A percentile compares a stretch with the other conserved stretches of the same genome.
Conservation (phyloP, 2,888 invertebrate species). For the Lithophane ornitopus region DNA sequence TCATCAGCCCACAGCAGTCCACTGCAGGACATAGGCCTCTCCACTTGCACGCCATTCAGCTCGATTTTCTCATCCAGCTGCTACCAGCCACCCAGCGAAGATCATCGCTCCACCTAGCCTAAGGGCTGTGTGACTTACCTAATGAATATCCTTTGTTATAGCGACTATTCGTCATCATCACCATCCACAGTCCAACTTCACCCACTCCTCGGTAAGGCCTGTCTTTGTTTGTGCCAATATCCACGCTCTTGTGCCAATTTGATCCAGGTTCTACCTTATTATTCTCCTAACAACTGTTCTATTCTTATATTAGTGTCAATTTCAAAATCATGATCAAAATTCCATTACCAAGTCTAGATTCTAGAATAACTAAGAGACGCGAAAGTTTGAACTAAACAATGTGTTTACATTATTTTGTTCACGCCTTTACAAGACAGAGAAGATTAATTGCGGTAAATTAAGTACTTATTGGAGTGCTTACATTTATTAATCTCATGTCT, state of each 20-base stretch:
- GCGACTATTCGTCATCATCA: neutral
- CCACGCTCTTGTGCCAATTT: neutral
- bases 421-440: neutral
- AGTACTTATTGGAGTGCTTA: slow-evolving; percentile 17
- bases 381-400: slow-evolving; percentile 5
- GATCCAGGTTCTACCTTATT: neutral
- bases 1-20: no score
- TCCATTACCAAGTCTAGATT: neutral
- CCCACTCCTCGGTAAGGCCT: neutral
- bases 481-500: slow-evolving; percentile 33
- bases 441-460: slow-evolving; percentile 27
- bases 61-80: no score
- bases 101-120: no score
- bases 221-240: neutral
- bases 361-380: neutral
- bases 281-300: no score
- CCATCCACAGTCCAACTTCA: no score
- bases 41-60: no score
- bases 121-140: neutral
- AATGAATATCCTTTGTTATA: neutral
- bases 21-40: no score
- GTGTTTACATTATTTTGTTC: slow-evolving; percentile 24
- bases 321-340: neutral
- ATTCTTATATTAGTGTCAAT: neutral
- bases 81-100: no score